Evolutionary conservation across 2,797 vertebrate genomes (phyloP).

Genomic region (Nannoperca australis): DNA sequence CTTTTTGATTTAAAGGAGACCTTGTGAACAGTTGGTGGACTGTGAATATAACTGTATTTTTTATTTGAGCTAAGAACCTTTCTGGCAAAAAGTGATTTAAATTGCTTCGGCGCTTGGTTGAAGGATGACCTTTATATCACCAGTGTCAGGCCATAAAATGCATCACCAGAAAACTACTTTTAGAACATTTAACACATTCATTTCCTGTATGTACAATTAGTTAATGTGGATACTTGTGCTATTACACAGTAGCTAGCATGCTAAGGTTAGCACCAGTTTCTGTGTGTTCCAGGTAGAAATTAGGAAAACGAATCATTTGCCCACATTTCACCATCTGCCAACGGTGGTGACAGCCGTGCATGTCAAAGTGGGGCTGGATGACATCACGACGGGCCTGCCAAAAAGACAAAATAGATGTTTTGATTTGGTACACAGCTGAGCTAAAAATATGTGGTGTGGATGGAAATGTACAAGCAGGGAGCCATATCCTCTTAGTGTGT

Average conservation of each 20-base stretch:
- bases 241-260: background rate
- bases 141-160: conserved; percentile 29
- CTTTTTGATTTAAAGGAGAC: conserved; percentile 64
- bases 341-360: conserved; percentile 43
- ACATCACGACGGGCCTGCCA: conserved; percentile 63
- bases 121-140: conserved; percentile 35
- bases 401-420: conserved; percentile 70
- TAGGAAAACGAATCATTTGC: conserved; percentile 47
- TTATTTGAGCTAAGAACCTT: conserved; percentile 37
- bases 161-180: conserved; percentile 25
- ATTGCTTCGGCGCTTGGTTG: conserved; percentile 14
- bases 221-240: background rate
- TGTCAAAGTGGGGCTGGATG: conserved; percentile 51
- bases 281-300: conserved; percentile 28
- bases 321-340: conserved; percentile 54
- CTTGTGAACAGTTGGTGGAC: conserved; percentile 49
- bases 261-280: conserved; percentile 13
- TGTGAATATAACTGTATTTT: conserved; percentile 50
- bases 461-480: conserved; percentile 44
- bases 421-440: conserved; percentile 58
- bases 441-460: conserved; percentile 58
- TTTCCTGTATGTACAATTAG: background rate
- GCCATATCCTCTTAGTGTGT: conserved; percentile 34
- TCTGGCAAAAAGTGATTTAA: conserved; percentile 43
- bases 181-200: background rate